These are phyloP conservation scores for Drosophila burlai DNA, from an alignment of 1,140 invertebrate genomes.

Conservation along the genomic window DNA sequence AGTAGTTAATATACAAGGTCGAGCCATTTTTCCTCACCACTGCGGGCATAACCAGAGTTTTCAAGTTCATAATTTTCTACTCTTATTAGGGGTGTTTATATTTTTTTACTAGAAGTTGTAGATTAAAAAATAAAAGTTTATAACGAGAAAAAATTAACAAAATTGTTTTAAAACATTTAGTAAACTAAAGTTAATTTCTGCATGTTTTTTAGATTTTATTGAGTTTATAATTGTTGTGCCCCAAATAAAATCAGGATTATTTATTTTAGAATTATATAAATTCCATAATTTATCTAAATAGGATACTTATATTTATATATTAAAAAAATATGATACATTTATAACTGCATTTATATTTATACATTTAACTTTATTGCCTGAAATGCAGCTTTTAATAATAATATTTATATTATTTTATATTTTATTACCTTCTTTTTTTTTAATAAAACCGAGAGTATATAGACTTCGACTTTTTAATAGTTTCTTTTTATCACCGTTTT, in stretches of 20 bases:
- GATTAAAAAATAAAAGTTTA: neutral
- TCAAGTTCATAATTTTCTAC: slow-evolving; percentile 29
- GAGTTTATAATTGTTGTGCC: too few relatives aligned
- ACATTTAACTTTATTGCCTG: too few relatives aligned
- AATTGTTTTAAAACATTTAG: neutral
- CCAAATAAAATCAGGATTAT: too few relatives aligned
- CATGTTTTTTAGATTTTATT: neutral
- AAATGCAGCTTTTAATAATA: too few relatives aligned
- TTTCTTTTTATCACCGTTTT: neutral
- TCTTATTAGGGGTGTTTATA: too few relatives aligned
- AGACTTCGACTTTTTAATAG: neutral
- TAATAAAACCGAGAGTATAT: neutral
- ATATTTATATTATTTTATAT: too few relatives aligned
- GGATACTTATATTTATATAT: too few relatives aligned
- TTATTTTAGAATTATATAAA: too few relatives aligned
- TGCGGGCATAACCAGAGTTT: neutral
- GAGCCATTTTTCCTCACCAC: neutral
- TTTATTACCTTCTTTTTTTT: neutral
- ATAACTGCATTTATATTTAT: too few relatives aligned
- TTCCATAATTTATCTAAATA: too few relatives aligned
- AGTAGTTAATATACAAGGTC: slow-evolving; percentile 24
- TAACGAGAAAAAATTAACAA: too few relatives aligned
- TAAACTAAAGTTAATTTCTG: neutral
- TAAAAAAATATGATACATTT: too few relatives aligned
- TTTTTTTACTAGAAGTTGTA: neutral